Base-by-base conservation (phyloP, 2,888 invertebrate genomes). In the Gymnosoma rotundatum region DNA sequence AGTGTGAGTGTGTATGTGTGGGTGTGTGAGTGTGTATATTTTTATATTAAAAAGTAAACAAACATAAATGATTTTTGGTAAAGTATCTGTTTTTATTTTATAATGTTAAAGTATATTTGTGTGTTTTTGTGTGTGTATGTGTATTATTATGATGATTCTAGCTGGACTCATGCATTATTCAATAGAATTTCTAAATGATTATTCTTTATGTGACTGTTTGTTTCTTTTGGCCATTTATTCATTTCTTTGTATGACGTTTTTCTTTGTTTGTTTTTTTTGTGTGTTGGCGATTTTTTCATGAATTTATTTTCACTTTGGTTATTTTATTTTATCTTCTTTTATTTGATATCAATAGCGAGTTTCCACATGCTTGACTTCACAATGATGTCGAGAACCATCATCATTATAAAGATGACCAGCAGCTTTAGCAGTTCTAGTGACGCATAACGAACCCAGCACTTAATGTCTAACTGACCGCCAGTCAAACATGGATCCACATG, bases 121-220 rank as follows among this genome's bases (percentile, higher is more conserved):
- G 18, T 36, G 54, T 66, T 10, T 67, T n/a, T 54, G 45, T 74
- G 21, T 60, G 20, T 79, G 25, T 73, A 36, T 52, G 18, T 21
- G 50, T 60, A 54, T 79, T 69, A 78, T 78, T 66, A 76, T 76
- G 63, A 70, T 70, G 52, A 82, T 84, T 84, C 84, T 84, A 84
- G 81, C 87, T 80, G 70, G 72, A 81, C 91, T 78, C 91, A 91
- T 91, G 91, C 92, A 91, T 91, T 90, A 91, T 91, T 91, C 91
- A 91, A 89, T 90, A 91, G 92, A 91, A 90, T 81, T 91, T 91
- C 91, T 89, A 91, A 91, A 91, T 91, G 92, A 91, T 91, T 91
- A 91, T 91, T 91, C 91, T 91, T 91, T 91, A 91, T 91, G 91
- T 90, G 91, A 91, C 91, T 91, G 91, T 91, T 91, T 91, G 91